Evolutionary conservation across 2,113 vertebrate species (phyloP).

Genomic region (Pygoscelis adeliae): DNA sequence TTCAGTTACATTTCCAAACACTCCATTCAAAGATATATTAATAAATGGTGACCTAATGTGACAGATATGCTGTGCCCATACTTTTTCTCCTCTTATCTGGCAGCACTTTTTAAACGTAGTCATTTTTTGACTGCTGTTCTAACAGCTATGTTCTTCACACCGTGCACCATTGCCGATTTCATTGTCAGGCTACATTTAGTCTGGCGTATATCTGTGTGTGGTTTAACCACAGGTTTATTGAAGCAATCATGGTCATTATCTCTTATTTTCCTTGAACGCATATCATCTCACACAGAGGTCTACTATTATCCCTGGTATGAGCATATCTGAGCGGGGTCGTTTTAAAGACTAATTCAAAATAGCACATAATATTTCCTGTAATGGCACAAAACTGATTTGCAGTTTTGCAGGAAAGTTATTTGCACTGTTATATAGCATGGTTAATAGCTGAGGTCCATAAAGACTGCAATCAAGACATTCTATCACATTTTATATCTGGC

Average conservation of each 20-base stretch:
- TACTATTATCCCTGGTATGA: background rate
- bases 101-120: background rate
- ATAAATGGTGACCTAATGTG: background rate
- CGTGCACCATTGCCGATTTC: background rate
- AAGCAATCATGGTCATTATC: background rate
- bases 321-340: background rate
- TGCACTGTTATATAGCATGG: background rate
- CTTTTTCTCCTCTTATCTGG: background rate
- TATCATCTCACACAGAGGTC: background rate
- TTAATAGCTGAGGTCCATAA: background rate
- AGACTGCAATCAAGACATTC: background rate
- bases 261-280: background rate
- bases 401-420: background rate
- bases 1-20: background rate
- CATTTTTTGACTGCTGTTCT: background rate
- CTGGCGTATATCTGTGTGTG: background rate
- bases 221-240: slow-evolving; percentile 24
- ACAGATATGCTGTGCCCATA: background rate
- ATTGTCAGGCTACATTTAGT: slow-evolving; percentile 11
- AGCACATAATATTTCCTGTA: background rate
- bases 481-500: background rate
- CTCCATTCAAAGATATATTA: background rate
- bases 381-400: background rate
- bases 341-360: slow-evolving; percentile 31
- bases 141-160: background rate